phyloP scores from a whole-genome alignment of 2,113 vertebrate genomes.

The Cyanocitta stelleri region DNA sequence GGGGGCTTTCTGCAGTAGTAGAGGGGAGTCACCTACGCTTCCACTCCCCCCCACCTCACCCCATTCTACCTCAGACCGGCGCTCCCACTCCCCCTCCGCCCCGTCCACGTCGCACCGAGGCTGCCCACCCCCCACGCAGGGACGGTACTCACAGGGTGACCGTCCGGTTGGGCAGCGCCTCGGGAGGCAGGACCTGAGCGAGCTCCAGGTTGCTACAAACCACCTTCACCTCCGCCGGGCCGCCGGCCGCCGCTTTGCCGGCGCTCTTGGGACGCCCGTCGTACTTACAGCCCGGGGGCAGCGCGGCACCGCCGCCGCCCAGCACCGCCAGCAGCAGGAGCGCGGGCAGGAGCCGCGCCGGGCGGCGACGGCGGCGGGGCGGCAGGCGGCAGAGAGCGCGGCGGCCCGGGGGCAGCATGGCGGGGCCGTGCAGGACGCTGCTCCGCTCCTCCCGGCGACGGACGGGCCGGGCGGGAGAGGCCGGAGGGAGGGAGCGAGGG shows the following conservation, averaged over 20 bases:
- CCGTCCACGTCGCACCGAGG: not conserved
- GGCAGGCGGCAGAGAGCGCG: not conserved
- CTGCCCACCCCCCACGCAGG: not conserved
- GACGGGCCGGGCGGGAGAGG: too few species aligned
- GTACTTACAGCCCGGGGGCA: constrained; percentile 71
- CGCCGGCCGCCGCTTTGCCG: constrained; percentile 27
- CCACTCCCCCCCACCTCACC: not conserved
- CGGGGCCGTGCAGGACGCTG: too few species aligned
- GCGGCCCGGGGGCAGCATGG: too few species aligned
- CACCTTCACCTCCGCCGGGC: constrained; percentile 75
- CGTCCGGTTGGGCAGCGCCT: constrained; percentile 86
- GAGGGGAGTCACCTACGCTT: not conserved
- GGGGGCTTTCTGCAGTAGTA: not conserved
- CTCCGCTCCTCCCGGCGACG: too few species aligned
- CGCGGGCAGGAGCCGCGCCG: not conserved
- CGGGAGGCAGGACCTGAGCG: constrained; percentile 78
- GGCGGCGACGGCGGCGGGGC: not conserved
- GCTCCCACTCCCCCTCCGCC: not conserved
- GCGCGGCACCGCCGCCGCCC: not conserved
- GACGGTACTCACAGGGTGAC: constrained; percentile 88
- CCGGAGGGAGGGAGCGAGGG: too few species aligned
- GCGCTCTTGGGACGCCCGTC: constrained; percentile 60
- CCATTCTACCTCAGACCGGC: not conserved
- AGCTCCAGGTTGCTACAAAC: constrained; percentile 91
- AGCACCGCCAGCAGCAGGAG: constrained; percentile 16